phyloP scores from a whole-genome alignment of 2,888 invertebrate species.

The Branchipolynoe longqiensis region DNA sequence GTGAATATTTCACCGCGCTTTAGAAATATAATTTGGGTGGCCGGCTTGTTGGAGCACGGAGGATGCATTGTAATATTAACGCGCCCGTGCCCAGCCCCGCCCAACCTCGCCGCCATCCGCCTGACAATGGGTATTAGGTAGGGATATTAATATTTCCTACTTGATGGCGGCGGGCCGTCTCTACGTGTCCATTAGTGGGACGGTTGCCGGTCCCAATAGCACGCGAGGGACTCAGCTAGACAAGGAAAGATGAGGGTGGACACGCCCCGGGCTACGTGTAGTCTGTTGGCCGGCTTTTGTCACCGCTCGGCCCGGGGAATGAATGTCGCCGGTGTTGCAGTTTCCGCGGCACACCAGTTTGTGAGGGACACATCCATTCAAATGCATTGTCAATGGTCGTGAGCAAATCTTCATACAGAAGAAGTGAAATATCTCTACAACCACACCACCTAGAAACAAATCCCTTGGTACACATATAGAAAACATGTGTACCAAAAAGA shows the following conservation, averaged over 20 bases:
- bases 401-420: too few species aligned
- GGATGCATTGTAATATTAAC: slow-evolving; percentile 8
- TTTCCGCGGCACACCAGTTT: too few species aligned
- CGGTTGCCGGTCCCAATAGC: background rate
- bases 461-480: too few species aligned
- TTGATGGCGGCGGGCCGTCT: slow-evolving; percentile 5
- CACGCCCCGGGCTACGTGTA: background rate
- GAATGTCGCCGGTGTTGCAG: background rate
- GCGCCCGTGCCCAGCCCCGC: background rate
- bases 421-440: too few species aligned
- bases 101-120: background rate
- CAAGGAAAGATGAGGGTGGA: slow-evolving; percentile 26
- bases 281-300: slow-evolving; percentile 15
- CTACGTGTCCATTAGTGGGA: slow-evolving; percentile 27
- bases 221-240: slow-evolving; percentile 31
- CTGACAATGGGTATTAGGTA: slow-evolving; percentile 43
- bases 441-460: too few species aligned
- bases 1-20: slow-evolving; percentile 49
- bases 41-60: background rate
- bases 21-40: background rate
- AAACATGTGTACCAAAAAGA: too few species aligned
- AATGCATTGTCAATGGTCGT: too few species aligned
- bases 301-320: background rate
- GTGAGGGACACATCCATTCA: too few species aligned
- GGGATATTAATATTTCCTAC: slow-evolving; percentile 52